These are phyloP conservation scores for Ophthalmolycus amberensis DNA, from an alignment of 2,113 vertebrate species.

Conservation along the genomic window DNA sequence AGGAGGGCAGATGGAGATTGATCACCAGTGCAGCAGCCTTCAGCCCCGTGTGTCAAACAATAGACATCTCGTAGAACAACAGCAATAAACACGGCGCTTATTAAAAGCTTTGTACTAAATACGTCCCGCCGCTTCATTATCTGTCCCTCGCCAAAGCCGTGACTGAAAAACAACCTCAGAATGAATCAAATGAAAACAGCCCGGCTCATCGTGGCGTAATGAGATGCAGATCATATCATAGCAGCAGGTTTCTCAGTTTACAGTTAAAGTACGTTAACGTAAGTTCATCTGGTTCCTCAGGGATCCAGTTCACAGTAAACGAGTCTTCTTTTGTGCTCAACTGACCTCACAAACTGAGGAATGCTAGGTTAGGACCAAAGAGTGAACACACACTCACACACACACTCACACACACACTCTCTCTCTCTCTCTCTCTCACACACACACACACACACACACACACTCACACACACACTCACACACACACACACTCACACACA, in stretches of 20 bases:
- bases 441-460: constrained; percentile 4
- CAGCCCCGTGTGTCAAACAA: not conserved
- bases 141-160: too few species aligned
- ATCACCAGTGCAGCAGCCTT: constrained; percentile 16
- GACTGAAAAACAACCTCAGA: constrained; percentile 7
- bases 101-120: constrained; percentile 24
- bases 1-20: constrained; percentile 24
- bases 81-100: constrained; percentile 14
- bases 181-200: not conserved
- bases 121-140: not conserved
- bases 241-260: not conserved
- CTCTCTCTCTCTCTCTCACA: too few species aligned
- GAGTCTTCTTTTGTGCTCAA: not conserved
- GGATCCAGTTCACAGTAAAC: not conserved
- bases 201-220: too few species aligned
- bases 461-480: constrained; percentile 9
- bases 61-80: not conserved
- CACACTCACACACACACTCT: too few species aligned
- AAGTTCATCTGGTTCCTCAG: too few species aligned
- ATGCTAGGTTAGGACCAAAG: too few species aligned
- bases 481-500: too few species aligned
- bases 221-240: not conserved
- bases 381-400: too few species aligned
- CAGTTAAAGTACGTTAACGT: too few species aligned
- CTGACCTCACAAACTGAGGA: constrained; percentile 17